Conservation (phyloP, 2,888 invertebrate species). For the Microctonus hyperodae region DNA sequence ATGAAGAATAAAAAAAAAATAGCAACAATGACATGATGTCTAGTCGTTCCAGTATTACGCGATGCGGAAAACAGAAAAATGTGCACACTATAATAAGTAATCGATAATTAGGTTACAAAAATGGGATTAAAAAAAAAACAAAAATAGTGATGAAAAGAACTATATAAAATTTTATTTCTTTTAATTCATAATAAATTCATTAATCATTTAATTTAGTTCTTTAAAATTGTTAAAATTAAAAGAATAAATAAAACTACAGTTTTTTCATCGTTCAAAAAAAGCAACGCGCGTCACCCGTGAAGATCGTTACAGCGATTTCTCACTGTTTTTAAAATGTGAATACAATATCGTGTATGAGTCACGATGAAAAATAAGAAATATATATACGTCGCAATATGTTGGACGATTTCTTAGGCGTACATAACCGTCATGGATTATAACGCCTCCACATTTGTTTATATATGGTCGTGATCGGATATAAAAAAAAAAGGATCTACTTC, state of each 20-base stretch:
- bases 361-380: background rate
- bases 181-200: slow-evolving; percentile 19
- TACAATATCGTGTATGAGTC: background rate
- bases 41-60: slow-evolving; percentile 56
- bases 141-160: slow-evolving; percentile 18
- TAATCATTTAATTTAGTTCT: slow-evolving; percentile 6
- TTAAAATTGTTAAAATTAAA: background rate
- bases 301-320: background rate
- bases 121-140: background rate
- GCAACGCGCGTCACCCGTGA: background rate
- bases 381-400: slow-evolving; percentile 2
- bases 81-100: slow-evolving; percentile 22
- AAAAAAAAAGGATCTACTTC: background rate
- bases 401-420: background rate
- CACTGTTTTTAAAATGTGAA: background rate
- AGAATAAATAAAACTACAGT: slow-evolving; percentile 13
- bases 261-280: background rate
- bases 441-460: slow-evolving; percentile 10
- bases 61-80: slow-evolving; percentile 24
- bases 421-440: slow-evolving; percentile 4
- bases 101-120: background rate
- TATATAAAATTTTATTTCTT: slow-evolving; percentile 21
- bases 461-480: slow-evolving; percentile 10
- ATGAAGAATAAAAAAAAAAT: slow-evolving; percentile 39
- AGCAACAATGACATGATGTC: slow-evolving; percentile 55